Base-by-base conservation (phyloP, 2,888 invertebrate species). In the Lutraria lutraria region DNA sequence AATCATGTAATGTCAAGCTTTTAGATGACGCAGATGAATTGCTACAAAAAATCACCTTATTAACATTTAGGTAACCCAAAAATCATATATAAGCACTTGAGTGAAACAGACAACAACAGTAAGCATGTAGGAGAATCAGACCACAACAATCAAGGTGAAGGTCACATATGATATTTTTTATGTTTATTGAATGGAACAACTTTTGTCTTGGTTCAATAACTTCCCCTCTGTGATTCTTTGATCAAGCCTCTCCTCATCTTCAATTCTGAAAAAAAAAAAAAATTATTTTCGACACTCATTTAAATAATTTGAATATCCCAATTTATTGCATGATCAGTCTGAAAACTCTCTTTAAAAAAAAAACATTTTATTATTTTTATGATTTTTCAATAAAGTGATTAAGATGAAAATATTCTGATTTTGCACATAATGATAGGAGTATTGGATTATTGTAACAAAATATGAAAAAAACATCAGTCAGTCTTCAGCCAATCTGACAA, bases 211-310 rank as follows among this genome's bases (percentile, higher is more conserved):
- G 88, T 93, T 94, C 81, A 95, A 88, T 25, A 95, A 85, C 83
- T 93, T 90, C 4, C 95, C 95, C 31, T 95, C 93, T 34, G 93
- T 93, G 19, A 95, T 94, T 86, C 94, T 92, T 68, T 93, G 88
- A 84, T 95, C 95, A 87, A 95, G 76, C 34, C 93, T 89, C 87
- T 95, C 95, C 63, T 95, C 95, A 86, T 95, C 95, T 81, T 95
- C 95, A 92, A 95, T 95, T 31, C 95, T 95, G 92, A 83, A 93
- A 92, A 85, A 34, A 10, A 53, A 29, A 29, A 56, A 76, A 19
- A 68, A 0, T 13, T n/a, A 21, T 60, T 25, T 13, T 6, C 3
- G 25, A 68, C 56, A 56, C 56, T 56, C 56, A 56, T 19, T 43
- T 56, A 56, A 56, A 56, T 56, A 56, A 16, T 56, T 56, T 56